phyloP scores from a whole-genome alignment of 2,888 invertebrate species.

The Drosophila tripunctata region DNA sequence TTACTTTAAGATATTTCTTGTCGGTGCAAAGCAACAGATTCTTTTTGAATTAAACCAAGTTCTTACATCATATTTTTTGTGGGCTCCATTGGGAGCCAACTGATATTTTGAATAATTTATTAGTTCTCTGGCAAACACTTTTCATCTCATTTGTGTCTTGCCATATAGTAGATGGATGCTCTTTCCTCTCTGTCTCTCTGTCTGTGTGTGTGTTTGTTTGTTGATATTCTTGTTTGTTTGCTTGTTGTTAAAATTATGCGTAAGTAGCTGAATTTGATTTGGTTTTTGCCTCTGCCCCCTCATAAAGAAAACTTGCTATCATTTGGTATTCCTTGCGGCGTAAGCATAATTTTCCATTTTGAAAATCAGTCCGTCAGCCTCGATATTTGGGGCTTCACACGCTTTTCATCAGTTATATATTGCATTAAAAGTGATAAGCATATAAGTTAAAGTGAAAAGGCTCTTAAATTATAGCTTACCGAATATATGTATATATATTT shows the following conservation, averaged over 20 bases:
- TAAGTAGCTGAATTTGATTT: constrained; percentile 46
- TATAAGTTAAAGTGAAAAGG: not conserved
- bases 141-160: constrained; percentile 34
- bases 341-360: constrained; percentile 4
- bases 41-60: constrained; percentile 17
- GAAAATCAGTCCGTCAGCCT: constrained; percentile 13
- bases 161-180: not conserved
- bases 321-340: constrained; percentile 5
- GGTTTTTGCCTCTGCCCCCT: constrained; percentile 7
- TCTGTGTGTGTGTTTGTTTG: constrained; percentile 1
- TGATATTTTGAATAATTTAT: constrained; percentile 61
- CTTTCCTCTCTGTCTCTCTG: not conserved
- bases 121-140: constrained; percentile 38
- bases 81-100: constrained; percentile 2
- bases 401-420: constrained; percentile 5
- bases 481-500: no score
- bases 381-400: constrained; percentile 13
- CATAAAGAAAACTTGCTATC: not conserved
- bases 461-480: no score
- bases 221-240: constrained; percentile 22
- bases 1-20: constrained; percentile 25
- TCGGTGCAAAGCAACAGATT: constrained; percentile 12
- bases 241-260: constrained; percentile 39
- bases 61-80: constrained; percentile 23
- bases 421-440: not conserved